Evolutionary conservation across 2,888 invertebrate species (phyloP), one percentile per base, ranked within the genome.

Genomic region (Philereme transversata): DNA sequence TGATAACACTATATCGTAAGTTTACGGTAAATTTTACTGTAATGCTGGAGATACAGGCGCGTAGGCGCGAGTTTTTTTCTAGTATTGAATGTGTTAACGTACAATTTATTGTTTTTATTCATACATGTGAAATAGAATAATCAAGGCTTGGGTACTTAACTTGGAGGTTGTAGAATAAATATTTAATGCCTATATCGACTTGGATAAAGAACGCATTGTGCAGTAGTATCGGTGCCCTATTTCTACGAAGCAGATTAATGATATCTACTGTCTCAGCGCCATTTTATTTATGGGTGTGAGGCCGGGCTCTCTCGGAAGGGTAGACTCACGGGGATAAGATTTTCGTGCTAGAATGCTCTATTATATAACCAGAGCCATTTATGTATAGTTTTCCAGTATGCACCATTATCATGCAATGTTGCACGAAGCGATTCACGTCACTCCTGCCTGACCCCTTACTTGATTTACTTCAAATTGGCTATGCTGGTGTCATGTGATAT

Each of bases 391-490:
- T 57, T 57, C 10, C 44, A 53, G 48, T 56, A 45, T 54, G 55
- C 41, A 33, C 50, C 7, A 8, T 53, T 8, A 33, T 3, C 34
- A 50, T 67, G 65, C 64, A 64, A 56, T 56, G 60, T 62, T 60
- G 69, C 69, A 65, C 69, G 64, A 64, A 68, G 57, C 65, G 59
- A 56, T 72, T 56, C 69, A 68, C 71, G 69, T 69, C 68, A 72
- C 59, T 70, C 64, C 64, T 72, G 71, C 72, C 71, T 22, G 22
- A 22, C 69, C 68, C 61, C 68, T 71, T 74, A 62, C 71, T 69
- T 81, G 79, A 84, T 83, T 82, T 82, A 84, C 79, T 82, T 82
- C 79, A 84, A 81, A 83, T 83, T 79, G 79, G 73, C 74, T 73
- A 62, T 72, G 69, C 73, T 73, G 64, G 57, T 63, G 57, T 64